These are phyloP conservation scores for Trachurus trachurus DNA, from an alignment of 2,797 vertebrate species.

Conservation along the genomic window DNA sequence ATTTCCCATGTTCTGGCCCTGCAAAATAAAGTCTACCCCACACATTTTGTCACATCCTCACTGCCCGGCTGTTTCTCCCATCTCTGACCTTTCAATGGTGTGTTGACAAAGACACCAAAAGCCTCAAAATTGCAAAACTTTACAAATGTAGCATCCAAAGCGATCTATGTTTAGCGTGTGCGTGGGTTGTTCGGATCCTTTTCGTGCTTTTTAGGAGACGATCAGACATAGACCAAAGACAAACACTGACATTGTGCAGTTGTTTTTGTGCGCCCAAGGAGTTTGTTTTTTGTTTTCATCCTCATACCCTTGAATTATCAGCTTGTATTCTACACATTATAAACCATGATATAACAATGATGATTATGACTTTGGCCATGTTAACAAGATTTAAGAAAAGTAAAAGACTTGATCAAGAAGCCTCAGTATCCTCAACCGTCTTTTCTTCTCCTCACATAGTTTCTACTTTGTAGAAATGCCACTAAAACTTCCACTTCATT, in stretches of 20 bases:
- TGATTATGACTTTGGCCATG: not conserved
- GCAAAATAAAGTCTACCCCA: slow-evolving; percentile 57
- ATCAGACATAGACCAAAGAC: slow-evolving; percentile 51
- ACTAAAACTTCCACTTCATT: slow-evolving; percentile 68
- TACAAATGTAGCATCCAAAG: slow-evolving; percentile 50
- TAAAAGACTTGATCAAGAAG: not conserved
- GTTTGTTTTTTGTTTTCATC: slow-evolving; percentile 23
- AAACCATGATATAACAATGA: not conserved
- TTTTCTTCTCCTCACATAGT: slow-evolving; percentile 24
- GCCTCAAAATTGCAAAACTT: slow-evolving; percentile 74
- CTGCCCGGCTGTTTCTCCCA: slow-evolving; percentile 46
- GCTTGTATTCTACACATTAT: not conserved
- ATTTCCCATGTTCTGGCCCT: slow-evolving; percentile 68
- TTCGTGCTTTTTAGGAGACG: slow-evolving; percentile 41
- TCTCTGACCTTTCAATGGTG: slow-evolving; percentile 63
- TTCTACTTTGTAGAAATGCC: slow-evolving; percentile 47
- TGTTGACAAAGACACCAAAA: slow-evolving; percentile 69
- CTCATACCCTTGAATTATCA: not conserved
- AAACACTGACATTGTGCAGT: slow-evolving; percentile 50
- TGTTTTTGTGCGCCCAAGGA: slow-evolving; percentile 52
- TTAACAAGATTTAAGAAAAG: not conserved
- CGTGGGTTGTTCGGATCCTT: slow-evolving; percentile 58
- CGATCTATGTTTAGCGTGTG: slow-evolving; percentile 69
- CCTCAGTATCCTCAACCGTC: not conserved
- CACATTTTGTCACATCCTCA: slow-evolving; percentile 66